Percentiles rank a stretch among this genome's conserved stretches.
These are phyloP conservation scores for Taenioides sp. DNA, from an alignment of 2,797 vertebrate genomes.

Conservation along the genomic window DNA sequence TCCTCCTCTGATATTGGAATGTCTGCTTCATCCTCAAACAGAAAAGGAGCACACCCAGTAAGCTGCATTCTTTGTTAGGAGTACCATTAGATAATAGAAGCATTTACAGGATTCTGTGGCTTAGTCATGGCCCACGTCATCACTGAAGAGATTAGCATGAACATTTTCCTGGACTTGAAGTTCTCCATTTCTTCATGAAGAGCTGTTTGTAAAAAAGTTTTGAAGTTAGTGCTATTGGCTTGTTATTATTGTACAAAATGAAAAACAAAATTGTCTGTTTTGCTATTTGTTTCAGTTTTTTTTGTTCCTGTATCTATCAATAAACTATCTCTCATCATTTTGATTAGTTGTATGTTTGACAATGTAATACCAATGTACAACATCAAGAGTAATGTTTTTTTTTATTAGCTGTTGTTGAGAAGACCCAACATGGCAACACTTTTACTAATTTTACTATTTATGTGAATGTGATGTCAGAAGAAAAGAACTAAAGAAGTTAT, in stretches of 20 bases:
- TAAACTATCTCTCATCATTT: no score
- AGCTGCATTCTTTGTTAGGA: neutral
- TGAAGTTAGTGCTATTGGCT: neutral
- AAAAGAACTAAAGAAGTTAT: no score
- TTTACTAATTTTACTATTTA: no score
- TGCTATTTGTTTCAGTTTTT: no score
- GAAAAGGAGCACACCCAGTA: neutral
- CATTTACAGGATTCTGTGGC: conserved; percentile 78
- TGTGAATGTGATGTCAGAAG: no score
- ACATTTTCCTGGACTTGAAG: conserved; percentile 83
- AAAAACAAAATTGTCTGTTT: no score
- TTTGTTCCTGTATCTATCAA: no score
- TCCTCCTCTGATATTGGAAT: conserved; percentile 83
- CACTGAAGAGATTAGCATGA: conserved; percentile 90
- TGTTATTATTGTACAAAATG: neutral
- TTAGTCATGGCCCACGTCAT: conserved; percentile 91
- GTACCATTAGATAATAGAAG: neutral
- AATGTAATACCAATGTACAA: no score
- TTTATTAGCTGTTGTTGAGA: no score
- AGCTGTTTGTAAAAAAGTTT: conserved; percentile 63
- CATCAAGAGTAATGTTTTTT: no score
- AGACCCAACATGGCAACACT: no score
- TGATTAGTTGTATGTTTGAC: no score
- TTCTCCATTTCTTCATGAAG: conserved; percentile 75
- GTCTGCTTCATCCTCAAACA: conserved; percentile 79